phyloP scores from a whole-genome alignment of 2,888 invertebrate genomes.

The Ernsta delagoae region DNA sequence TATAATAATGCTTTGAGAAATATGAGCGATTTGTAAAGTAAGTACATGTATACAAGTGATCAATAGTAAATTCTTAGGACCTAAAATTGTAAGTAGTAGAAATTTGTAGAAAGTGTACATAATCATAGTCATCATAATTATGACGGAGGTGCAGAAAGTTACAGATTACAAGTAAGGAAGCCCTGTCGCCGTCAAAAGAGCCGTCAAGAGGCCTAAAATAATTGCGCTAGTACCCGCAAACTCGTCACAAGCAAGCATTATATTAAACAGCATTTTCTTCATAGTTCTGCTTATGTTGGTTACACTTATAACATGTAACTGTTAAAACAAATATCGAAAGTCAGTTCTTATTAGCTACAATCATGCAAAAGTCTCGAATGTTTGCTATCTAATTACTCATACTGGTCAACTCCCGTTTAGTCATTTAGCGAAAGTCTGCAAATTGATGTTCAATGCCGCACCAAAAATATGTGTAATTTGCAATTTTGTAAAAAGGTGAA shows the following conservation, averaged over 20 bases:
- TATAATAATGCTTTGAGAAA: no score
- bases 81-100: no score
- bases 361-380: constrained; percentile 1
- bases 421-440: neutral
- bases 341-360: constrained; percentile 9
- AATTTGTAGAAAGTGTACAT: no score
- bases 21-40: no score
- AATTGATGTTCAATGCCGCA: neutral
- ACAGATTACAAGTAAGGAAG: no score
- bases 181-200: neutral
- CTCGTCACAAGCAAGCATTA: neutral
- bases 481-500: neutral
- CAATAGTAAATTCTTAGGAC: no score
- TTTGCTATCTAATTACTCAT: neutral
- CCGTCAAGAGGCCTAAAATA: no score
- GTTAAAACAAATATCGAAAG: neutral
- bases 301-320: neutral
- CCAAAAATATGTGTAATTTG: neutral
- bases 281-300: neutral
- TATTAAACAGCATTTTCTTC: neutral
- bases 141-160: no score
- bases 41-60: no score
- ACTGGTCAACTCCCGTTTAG: neutral
- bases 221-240: no score
- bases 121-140: no score